Evolutionary conservation across 1,140 invertebrate species (phyloP), one percentile per base, ranked within the genome.

Genomic region (Parasteatoda tepidariorum): DNA sequence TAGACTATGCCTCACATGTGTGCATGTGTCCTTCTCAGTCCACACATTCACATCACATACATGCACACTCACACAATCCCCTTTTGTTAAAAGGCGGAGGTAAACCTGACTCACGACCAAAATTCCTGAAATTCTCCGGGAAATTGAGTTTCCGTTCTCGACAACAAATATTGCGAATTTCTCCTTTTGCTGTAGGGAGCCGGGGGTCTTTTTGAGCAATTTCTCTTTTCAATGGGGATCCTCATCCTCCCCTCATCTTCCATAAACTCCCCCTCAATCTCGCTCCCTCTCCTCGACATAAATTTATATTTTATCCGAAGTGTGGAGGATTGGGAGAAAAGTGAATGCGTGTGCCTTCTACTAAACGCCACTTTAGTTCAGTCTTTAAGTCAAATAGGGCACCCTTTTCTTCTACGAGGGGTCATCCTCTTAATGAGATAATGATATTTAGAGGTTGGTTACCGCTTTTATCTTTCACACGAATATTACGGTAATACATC

Each of bases 221-320:
- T 79, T 68, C 76, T 79, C 76, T 79, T 79, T 79, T 79, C 76
- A 79, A 79, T 79, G 76, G 62, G 76, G 30, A n/a, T 38, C 24
- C 41, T 24, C 74, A 2, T 22, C 28, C 22, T 34, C 15, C 61
- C 24, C 74, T 15, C 13, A 13, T 2, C 38, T 48, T 18, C 18
- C 38, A 22, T n/a, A n/a, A n/a, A n/a, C n/a, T n/a, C 57, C 9
- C 57, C 57, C 24, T n/a, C 30, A 30, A 61, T 18, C 31, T 18
- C 33, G 26, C 26, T 24, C 61, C 55, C 62, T 48, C 75, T 30
- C 64, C 64, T 34, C 64, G 76, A 79, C 76, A 79, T 79, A 79
- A 79, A 79, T 79, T 79, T 79, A 79, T 79, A 79, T 79, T 79
- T 79, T 79, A 79, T 79, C 76, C 76, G 76, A 30, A 64, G 28